Conservation (phyloP, 2,113 vertebrate species). For the Phrynosoma blainvillii region DNA sequence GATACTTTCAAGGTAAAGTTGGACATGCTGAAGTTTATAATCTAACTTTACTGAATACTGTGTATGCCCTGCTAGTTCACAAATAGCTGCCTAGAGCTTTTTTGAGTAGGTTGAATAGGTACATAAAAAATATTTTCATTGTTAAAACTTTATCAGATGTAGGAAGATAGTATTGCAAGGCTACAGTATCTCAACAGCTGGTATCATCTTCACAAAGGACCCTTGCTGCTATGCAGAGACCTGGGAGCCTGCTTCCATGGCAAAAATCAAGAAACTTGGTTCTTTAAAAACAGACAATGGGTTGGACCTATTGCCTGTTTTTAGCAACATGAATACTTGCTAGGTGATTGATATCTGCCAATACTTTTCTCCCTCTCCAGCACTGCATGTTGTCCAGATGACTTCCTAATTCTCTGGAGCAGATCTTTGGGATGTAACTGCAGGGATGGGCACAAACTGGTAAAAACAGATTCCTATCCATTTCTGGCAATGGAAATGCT, state of each 20-base stretch:
- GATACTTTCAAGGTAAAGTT: neutral
- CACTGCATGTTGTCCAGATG: neutral
- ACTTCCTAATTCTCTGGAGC: neutral
- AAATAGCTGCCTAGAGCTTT: neutral
- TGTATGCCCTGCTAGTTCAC: neutral
- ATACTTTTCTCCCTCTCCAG: neutral
- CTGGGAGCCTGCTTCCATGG: neutral
- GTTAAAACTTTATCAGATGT: neutral
- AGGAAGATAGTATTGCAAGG: neutral
- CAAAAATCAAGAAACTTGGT: neutral
- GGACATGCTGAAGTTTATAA: neutral
- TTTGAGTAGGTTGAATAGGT: neutral
- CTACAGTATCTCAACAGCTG: neutral
- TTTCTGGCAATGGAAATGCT: neutral
- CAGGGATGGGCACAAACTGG: neutral
- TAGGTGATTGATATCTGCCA: neutral
- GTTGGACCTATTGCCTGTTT: neutral
- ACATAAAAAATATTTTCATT: neutral
- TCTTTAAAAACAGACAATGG: neutral
- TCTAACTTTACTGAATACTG: neutral
- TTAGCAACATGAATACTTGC: neutral
- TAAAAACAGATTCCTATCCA: neutral
- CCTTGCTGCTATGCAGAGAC: neutral
- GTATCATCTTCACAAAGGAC: rapidly evolving
- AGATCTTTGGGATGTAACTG: neutral